phyloP scores from a whole-genome alignment of 2,113 vertebrate species.

The Rousettus leschenaultii region DNA sequence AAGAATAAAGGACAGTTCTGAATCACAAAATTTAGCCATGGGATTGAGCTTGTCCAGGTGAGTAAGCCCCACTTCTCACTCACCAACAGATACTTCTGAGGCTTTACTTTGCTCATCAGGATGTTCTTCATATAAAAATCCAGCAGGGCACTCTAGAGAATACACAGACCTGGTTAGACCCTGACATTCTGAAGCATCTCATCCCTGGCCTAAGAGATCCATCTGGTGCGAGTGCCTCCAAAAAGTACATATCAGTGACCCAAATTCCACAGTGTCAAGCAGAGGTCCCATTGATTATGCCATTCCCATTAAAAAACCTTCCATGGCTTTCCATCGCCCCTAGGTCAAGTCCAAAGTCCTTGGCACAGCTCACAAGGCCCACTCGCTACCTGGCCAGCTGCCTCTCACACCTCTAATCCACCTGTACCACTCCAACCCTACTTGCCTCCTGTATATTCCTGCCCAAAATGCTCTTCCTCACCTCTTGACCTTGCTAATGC shows the following conservation, averaged over 20 bases:
- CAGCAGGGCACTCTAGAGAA: conserved; percentile 86
- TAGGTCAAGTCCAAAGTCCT: background rate
- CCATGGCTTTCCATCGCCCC: background rate
- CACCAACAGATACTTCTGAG: conserved; percentile 92
- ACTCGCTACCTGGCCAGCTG: no score
- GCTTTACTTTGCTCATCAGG: conserved; percentile 95
- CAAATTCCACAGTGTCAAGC: background rate
- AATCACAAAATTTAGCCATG: accelerated
- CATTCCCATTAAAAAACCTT: background rate
- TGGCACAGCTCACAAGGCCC: background rate
- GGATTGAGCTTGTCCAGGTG: background rate
- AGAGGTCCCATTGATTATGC: background rate
- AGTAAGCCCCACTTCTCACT: conserved; percentile 53
- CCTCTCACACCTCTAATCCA: background rate
- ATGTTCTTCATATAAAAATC: conserved; percentile 96
- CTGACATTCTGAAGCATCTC: background rate
- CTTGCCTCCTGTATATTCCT: background rate
- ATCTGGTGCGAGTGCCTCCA: background rate
- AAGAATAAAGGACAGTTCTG: background rate
- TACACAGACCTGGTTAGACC: background rate
- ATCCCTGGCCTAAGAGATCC: background rate
- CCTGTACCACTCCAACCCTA: background rate
- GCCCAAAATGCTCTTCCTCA: background rate
- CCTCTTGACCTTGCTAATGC: background rate
- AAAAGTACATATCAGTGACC: background rate